Evolutionary conservation across 1,140 invertebrate genomes (phyloP).

Genomic region (Leptinotarsa undecemlineata): DNA sequence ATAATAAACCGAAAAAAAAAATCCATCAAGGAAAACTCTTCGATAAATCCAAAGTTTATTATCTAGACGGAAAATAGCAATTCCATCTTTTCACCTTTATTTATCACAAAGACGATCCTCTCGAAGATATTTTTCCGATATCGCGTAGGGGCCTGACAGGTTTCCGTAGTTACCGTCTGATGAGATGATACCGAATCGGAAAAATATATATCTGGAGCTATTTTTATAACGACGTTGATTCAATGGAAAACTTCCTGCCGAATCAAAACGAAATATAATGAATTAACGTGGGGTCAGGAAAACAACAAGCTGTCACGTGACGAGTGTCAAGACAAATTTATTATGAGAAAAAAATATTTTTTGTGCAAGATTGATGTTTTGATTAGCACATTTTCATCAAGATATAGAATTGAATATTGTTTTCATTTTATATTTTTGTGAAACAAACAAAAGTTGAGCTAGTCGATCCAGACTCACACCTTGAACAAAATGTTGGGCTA

Average conservation of each 20-base stretch:
- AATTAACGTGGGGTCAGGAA: background rate
- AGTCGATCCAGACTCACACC: no score
- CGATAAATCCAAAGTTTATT: background rate
- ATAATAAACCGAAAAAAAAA: background rate
- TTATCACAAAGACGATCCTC: background rate
- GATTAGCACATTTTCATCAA: no score
- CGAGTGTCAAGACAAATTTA: no score
- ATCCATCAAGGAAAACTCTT: background rate
- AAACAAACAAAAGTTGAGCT: no score
- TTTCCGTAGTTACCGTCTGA: background rate
- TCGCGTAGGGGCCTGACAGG: background rate
- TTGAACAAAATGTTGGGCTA: no score
- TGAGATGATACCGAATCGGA: background rate
- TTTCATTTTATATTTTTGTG: no score
- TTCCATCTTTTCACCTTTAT: conserved; percentile 2
- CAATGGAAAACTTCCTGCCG: background rate
- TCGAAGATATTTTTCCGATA: background rate
- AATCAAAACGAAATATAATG: background rate
- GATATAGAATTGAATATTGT: no score
- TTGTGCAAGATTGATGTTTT: no score
- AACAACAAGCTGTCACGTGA: background rate
- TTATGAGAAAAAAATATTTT: no score
- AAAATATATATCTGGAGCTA: background rate
- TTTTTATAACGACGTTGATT: background rate
- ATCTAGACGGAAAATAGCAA: background rate